Conservation (phyloP, 2,888 invertebrate genomes). For the Heliconius charithonia region DNA sequence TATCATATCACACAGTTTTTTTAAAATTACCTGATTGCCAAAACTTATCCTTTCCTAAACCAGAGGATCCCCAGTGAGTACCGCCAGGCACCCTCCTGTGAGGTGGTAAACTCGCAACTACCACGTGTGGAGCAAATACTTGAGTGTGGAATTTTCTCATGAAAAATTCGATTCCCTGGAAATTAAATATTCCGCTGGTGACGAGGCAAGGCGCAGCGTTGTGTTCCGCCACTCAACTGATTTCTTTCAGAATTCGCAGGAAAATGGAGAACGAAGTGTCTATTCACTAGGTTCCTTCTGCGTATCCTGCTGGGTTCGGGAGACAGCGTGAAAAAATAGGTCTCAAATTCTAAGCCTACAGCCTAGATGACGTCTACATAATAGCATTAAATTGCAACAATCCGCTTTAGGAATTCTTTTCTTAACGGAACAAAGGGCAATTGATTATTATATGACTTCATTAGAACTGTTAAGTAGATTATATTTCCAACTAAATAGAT, state of each 20-base stretch:
- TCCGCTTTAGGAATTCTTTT: conserved; percentile 37
- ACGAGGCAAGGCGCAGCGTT: neutral
- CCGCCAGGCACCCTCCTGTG: too few species aligned
- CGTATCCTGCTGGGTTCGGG: neutral
- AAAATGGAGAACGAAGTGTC: neutral
- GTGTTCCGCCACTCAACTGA: neutral
- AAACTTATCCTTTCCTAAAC: too few species aligned
- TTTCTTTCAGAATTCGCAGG: neutral
- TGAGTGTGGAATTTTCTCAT: too few species aligned
- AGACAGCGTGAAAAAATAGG: neutral
- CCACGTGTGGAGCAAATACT: too few species aligned
- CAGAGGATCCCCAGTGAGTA: too few species aligned
- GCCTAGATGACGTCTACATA: neutral
- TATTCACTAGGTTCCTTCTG: neutral
- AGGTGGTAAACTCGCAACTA: too few species aligned
- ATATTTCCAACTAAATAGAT: conserved; percentile 30
- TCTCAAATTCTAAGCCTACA: neutral
- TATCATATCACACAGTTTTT: too few species aligned
- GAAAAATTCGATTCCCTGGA: too few species aligned
- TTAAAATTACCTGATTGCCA: too few species aligned
- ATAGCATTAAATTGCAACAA: conserved; percentile 24
- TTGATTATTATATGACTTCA: conserved; percentile 31
- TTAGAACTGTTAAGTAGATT: conserved; percentile 31
- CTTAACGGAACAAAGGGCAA: conserved; percentile 19
- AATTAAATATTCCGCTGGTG: neutral